A percentile compares a stretch with the other conserved stretches of the same genome.
phyloP scores from a whole-genome alignment of 1,140 invertebrate genomes.

The Drosophila novamexicana region DNA sequence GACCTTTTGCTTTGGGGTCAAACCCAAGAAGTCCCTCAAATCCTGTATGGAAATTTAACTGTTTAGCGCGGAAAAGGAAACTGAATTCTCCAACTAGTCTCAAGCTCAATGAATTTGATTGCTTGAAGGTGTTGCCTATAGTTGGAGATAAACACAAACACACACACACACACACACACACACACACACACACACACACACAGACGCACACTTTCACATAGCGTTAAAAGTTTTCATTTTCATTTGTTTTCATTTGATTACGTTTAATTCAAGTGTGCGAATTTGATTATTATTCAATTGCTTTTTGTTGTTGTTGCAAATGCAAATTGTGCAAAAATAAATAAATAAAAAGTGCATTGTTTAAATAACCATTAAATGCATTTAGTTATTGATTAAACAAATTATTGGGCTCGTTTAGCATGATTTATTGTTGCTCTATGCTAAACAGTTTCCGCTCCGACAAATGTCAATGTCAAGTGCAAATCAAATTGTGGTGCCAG shows the following conservation, averaged over 20 bases:
- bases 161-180: background rate
- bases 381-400: constrained; percentile 55
- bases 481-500: constrained; percentile 1
- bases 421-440: constrained; percentile 43
- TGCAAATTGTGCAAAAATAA: constrained; percentile 32
- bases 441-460: constrained; percentile 56
- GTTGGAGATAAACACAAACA: background rate
- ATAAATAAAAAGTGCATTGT: constrained; percentile 20
- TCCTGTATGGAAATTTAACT: background rate
- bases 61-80: constrained; percentile 20
- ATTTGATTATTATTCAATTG: constrained; percentile 28
- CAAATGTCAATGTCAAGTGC: constrained; percentile 33
- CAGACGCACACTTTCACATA: background rate
- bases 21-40: background rate
- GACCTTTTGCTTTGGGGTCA: background rate
- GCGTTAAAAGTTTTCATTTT: constrained; percentile 1
- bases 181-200: background rate
- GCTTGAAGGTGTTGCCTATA: constrained; percentile 18
- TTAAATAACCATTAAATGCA: constrained; percentile 51
- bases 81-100: background rate
- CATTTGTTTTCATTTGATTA: constrained; percentile 19
- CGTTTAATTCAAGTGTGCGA: constrained; percentile 58
- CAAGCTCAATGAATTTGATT: background rate
- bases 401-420: constrained; percentile 40
- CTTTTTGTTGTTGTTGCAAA: constrained; percentile 11